phyloP scores from a whole-genome alignment of 2,888 invertebrate species.

The Pediacus dermestoides region DNA sequence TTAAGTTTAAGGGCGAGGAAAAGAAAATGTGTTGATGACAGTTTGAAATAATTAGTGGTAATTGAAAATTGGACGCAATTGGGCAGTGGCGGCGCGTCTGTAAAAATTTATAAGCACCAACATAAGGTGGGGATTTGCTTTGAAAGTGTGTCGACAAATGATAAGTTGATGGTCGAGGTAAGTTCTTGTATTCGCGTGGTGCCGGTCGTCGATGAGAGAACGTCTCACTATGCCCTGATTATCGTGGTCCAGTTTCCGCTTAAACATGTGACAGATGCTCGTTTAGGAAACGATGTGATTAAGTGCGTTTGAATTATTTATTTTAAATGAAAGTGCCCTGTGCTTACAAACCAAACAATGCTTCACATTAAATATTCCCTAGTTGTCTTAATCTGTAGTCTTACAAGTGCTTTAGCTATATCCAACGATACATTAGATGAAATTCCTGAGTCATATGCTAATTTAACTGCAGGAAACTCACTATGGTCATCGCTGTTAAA shows the following conservation, averaged over 20 bases:
- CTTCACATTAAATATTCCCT: constrained; percentile 19
- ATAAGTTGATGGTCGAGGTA: constrained; percentile 39
- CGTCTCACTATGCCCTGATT: constrained; percentile 43
- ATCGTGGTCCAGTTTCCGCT: constrained; percentile 42
- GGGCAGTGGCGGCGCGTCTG: too few species aligned
- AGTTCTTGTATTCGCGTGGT: constrained; percentile 40
- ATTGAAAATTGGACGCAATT: too few species aligned
- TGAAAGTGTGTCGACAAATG: constrained; percentile 47
- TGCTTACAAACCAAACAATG: constrained; percentile 22
- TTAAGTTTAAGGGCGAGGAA: too few species aligned
- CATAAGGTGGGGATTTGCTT: too few species aligned
- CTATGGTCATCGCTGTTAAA: constrained; percentile 72
- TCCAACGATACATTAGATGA: constrained; percentile 43
- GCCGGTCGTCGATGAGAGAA: constrained; percentile 39
- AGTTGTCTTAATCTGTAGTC: constrained; percentile 18
- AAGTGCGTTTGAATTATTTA: constrained; percentile 11
- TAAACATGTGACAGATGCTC: constrained; percentile 28
- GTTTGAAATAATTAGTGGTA: too few species aligned
- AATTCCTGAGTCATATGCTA: constrained; percentile 37
- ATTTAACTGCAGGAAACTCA: constrained; percentile 54
- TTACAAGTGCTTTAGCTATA: constrained; percentile 22
- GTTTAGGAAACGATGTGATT: constrained; percentile 21
- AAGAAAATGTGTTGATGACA: too few species aligned
- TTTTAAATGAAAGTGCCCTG: constrained; percentile 29
- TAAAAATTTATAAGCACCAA: too few species aligned